Evolutionary conservation across 1,140 invertebrate species (phyloP).

Genomic region (Drosophila bocqueti): DNA sequence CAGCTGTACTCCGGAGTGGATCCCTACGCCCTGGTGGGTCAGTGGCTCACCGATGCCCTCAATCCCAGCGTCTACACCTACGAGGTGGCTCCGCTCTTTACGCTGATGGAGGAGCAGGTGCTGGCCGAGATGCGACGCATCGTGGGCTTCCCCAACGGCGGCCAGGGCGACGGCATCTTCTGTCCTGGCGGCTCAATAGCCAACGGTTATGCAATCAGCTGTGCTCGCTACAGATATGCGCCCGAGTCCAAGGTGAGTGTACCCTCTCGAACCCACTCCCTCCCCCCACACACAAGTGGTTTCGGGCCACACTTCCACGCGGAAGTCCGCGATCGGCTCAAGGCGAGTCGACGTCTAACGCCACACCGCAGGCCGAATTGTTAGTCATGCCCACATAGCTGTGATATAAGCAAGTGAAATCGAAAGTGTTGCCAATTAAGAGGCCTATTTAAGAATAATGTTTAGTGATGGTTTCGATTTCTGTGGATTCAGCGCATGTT

Average conservation of each 20-base stretch:
- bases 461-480: not conserved
- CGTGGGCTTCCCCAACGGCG: constrained; percentile 92
- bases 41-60: constrained; percentile 94
- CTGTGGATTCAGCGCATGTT: too few species aligned
- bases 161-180: constrained; percentile 94
- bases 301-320: constrained; percentile 25
- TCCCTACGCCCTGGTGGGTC: constrained; percentile 93
- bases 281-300: constrained; percentile 18
- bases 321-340: constrained; percentile 23
- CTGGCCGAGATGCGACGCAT: constrained; percentile 93
- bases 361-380: constrained; percentile 6
- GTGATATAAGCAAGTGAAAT: constrained; percentile 20
- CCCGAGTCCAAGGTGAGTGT: constrained; percentile 91
- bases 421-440: constrained; percentile 1
- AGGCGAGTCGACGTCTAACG: constrained; percentile 5
- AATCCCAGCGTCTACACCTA: constrained; percentile 96
- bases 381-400: constrained; percentile 15
- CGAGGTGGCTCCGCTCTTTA: constrained; percentile 96
- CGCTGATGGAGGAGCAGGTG: constrained; percentile 93
- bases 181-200: constrained; percentile 98
- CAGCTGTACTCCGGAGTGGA: constrained; percentile 94
- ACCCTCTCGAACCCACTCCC: constrained; percentile 8
- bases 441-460: not conserved
- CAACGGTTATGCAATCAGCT: constrained; percentile 97
- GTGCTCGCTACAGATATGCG: constrained; percentile 91